These are phyloP conservation scores for Cataglyphis cursor DNA, from an alignment of 2,888 invertebrate genomes.

Conservation along the genomic window DNA sequence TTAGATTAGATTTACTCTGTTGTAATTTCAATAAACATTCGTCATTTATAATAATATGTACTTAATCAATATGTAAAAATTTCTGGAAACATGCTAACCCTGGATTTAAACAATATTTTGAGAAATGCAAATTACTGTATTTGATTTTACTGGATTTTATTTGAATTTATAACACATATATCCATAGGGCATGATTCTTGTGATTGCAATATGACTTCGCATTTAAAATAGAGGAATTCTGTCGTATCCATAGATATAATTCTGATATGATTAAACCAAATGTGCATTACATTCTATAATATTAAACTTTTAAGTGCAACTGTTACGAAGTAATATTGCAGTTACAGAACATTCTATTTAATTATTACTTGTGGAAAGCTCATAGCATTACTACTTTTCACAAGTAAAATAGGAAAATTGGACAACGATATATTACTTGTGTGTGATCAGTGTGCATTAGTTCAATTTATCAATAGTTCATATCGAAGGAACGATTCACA, in stretches of 20 bases:
- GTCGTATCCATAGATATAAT: conserved; percentile 12
- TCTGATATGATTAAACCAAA: background rate
- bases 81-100: background rate
- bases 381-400: conserved; percentile 30
- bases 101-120: conserved; percentile 26
- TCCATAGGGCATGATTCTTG: conserved; percentile 34
- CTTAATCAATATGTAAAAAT: conserved; percentile 35
- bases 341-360: conserved; percentile 32
- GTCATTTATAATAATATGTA: conserved; percentile 38
- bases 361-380: conserved; percentile 32
- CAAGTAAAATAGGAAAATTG: conserved; percentile 45
- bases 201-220: conserved; percentile 27
- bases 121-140: conserved; percentile 26
- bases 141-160: conserved; percentile 27
- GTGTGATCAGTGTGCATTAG: conserved; percentile 51
- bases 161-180: conserved; percentile 34
- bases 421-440: conserved; percentile 52
- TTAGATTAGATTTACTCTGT: conserved; percentile 46
- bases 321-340: background rate
- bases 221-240: conserved; percentile 6
- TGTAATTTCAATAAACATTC: conserved; percentile 43
- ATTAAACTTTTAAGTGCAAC: background rate
- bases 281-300: background rate
- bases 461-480: conserved; percentile 60
- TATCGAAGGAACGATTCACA: conserved; percentile 66